Evolutionary conservation across 1,140 invertebrate genomes (phyloP), one percentile per base, ranked within the genome.

Genomic region (Drosophila willistoni): DNA sequence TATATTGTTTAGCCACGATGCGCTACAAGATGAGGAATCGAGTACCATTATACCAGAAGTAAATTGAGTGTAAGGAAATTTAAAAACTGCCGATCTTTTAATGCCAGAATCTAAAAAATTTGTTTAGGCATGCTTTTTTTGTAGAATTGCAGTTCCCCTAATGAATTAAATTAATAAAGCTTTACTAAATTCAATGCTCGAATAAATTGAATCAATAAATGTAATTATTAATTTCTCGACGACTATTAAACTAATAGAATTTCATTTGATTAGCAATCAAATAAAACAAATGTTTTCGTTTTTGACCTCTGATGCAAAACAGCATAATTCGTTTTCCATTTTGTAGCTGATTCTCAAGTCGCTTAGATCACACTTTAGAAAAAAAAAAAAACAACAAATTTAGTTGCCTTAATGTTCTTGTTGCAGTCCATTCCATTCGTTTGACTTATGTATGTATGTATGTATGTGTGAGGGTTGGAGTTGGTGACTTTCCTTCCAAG

Each of bases 371-470:
- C 12, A 22, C 17, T 9, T 12, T 5, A 12, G 9, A 25, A 25
- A 25, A 25, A 22, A 9, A 4, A 1, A 34, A 34, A 47, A 47
- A 19, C 3, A 44, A 44, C 1, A n/a, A n/a, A n/a, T n/a, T 17
- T 47, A 51, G 44, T 22, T 68, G 74, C 57, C 70, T 77, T 79
- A 65, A 72, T 81, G 63, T 79, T 69, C 61, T 81, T 83, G 71
- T 84, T 85, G 70, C 79, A 74, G 74, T 85, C 82, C 74, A 72
- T 86, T 86, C 71, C 66, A 87, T 81, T 82, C 82, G 83, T 87
- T 76, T 86, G 79, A 81, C 76, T 79, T 79, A 86, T 78, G 83
- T 29, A 29, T 29, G 25, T 25, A 25, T 25, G 25, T 25, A 25
- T 25, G 22, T 25, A 39, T 39, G 36, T 39, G 70, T 83, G 83